Conservation (phyloP, 2,888 invertebrate genomes). For the Brachyptera putata region DNA sequence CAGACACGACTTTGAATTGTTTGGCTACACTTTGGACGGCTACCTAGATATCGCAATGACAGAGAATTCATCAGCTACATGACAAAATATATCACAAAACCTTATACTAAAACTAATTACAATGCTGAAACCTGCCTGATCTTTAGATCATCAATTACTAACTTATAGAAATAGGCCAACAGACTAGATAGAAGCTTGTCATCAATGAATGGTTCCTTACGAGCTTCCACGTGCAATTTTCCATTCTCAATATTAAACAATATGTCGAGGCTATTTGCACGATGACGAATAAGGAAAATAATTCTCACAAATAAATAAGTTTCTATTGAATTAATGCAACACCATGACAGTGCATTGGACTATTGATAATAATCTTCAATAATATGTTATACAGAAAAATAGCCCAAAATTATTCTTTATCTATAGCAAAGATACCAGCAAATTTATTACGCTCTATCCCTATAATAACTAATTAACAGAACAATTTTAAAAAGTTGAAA, state of each 20-base stretch:
- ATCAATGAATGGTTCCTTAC: background rate
- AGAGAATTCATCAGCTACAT: constrained; percentile 9
- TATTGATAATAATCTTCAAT: background rate
- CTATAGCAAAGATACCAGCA: too few species aligned
- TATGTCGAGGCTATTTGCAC: too few species aligned
- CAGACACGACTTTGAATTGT: constrained; percentile 83
- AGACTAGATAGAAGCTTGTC: constrained; percentile 6
- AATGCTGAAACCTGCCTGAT: constrained; percentile 7
- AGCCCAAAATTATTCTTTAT: too few species aligned
- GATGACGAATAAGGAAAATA: too few species aligned
- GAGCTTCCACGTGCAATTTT: constrained; percentile 7
- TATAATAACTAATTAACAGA: background rate
- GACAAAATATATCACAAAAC: constrained; percentile 7
- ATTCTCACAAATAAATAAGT: too few species aligned
- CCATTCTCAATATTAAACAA: background rate
- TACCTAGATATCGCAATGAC: constrained; percentile 51
- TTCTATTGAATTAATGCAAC: background rate
- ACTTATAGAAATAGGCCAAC: background rate
- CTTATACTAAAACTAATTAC: too few species aligned
- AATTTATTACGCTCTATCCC: too few species aligned
- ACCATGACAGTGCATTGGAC: background rate
- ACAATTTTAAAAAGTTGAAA: background rate
- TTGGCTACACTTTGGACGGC: constrained; percentile 73
- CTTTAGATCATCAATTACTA: background rate
- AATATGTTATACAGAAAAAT: too few species aligned